Base-by-base conservation (phyloP, 2,888 invertebrate genomes). In the Halictus ligatus region DNA sequence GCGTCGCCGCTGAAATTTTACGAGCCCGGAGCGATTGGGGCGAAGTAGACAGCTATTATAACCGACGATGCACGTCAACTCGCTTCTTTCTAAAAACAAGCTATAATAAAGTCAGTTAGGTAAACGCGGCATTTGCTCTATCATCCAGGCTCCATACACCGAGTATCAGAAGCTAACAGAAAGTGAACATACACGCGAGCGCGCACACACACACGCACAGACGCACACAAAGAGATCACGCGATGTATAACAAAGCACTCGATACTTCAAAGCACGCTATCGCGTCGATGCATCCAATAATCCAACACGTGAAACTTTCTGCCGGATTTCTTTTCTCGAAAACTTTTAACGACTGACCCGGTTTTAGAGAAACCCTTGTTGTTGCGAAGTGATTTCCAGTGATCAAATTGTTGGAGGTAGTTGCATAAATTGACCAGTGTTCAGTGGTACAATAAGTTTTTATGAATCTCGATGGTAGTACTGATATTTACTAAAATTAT, bases 31-130 rank as follows among this genome's bases (percentile, higher is more conserved):
- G 25, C 25, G 25, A 15, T 64, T 29, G 60, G 25, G 6, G 13
- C 60, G 60, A 64, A 64, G 60, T 64, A 64, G 60, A 64, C 25
- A 64, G 60, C 60, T 64, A 64, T 64, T 64, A 64, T 64, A 64
- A 64, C 60, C n/a, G 60, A 64, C 60, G 60, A 25, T 64, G 25
- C 60, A 64, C 60, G 60, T 25, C 29, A 64, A 64, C 29, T 64
- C 64, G 25, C 15, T 64, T 64, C 64, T 64, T 64, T 64, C 64
- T 25, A 29, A 64, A 64, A 64, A 29, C 64, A 64, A 64, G 64
- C 64, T 64, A 64, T 67, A 67, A 67, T 67, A 35, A 67, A 67
- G 67, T 35, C 18, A 18, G 67, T 67, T 67, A 35, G 35, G 67
- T 35, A 67, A 67, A 35, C 35, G 35, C 35, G 29, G 67, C 35